A percentile compares a stretch with the other conserved stretches of the same genome.
These are phyloP conservation scores for Syncerus caffer DNA, from an alignment of 2,797 vertebrate genomes.

Conservation along the genomic window DNA sequence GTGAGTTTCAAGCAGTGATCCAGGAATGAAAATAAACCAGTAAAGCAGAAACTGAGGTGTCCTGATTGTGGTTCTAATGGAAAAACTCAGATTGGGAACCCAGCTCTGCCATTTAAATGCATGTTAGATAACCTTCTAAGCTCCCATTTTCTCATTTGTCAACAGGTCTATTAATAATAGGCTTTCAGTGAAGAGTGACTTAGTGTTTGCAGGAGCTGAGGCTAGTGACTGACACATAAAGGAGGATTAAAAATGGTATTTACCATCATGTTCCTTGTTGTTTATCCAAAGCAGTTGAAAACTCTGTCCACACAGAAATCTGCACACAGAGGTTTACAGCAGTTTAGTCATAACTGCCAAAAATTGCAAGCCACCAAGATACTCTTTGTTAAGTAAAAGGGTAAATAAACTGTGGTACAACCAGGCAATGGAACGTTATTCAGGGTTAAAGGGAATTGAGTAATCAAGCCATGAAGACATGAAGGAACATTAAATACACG, in stretches of 20 bases:
- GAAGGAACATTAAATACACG: neutral
- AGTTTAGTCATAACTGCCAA: neutral
- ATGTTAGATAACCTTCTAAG: neutral
- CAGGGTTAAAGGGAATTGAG: neutral
- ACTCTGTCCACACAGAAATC: neutral
- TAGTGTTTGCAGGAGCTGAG: neutral
- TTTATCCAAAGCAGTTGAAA: neutral
- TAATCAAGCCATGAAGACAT: neutral
- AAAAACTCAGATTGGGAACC: neutral
- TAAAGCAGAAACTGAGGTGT: neutral
- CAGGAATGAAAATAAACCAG: conserved; percentile 63
- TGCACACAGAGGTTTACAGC: neutral
- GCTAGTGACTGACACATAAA: neutral
- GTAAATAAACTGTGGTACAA: neutral
- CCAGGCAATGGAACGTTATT: neutral
- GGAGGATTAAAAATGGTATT: neutral
- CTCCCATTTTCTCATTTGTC: neutral
- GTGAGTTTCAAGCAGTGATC: conserved; percentile 54
- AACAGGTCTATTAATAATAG: neutral
- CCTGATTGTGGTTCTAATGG: neutral
- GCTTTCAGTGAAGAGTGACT: neutral
- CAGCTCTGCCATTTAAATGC: neutral
- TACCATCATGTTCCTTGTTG: neutral
- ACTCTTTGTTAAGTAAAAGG: neutral
- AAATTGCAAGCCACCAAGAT: neutral